Evolutionary conservation across 2,113 vertebrate species (phyloP).

Genomic region (Cottus gobio): DNA sequence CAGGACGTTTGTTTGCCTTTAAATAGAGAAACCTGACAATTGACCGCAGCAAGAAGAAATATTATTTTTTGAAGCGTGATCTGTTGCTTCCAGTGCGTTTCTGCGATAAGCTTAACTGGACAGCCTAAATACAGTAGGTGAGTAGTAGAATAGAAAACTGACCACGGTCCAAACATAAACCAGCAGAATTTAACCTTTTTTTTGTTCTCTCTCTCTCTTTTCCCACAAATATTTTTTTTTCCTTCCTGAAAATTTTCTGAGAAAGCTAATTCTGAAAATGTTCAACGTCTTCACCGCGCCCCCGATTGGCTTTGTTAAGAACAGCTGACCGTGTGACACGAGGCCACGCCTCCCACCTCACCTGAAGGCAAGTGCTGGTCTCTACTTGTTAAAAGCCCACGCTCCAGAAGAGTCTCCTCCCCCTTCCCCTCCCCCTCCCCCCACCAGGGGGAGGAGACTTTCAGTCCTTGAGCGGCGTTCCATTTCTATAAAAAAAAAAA

Average conservation of each 20-base stretch:
- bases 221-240: constrained; percentile 14
- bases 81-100: constrained; percentile 70
- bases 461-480: constrained; percentile 21
- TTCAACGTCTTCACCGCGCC: not conserved
- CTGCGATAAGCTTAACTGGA: constrained; percentile 36
- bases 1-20: not conserved
- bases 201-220: not conserved
- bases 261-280: constrained; percentile 72
- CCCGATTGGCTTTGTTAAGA: no score
- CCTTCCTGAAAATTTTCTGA: constrained; percentile 56
- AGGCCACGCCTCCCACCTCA: constrained; percentile 20
- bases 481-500: constrained; percentile 22
- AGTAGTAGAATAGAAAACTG: constrained; percentile 52
- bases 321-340: constrained; percentile 2
- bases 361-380: constrained; percentile 74
- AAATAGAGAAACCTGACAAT: not conserved
- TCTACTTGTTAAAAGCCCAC: constrained; percentile 69
- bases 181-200: constrained; percentile 52
- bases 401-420: constrained; percentile 50
- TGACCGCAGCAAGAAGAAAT: not conserved
- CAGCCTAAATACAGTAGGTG: constrained; percentile 50
- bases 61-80: not conserved
- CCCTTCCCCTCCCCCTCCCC: constrained; percentile 16
- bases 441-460: constrained; percentile 6
- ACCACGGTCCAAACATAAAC: constrained; percentile 66